phyloP scores from a whole-genome alignment of 2,797 vertebrate genomes.

The Gila robusta region DNA sequence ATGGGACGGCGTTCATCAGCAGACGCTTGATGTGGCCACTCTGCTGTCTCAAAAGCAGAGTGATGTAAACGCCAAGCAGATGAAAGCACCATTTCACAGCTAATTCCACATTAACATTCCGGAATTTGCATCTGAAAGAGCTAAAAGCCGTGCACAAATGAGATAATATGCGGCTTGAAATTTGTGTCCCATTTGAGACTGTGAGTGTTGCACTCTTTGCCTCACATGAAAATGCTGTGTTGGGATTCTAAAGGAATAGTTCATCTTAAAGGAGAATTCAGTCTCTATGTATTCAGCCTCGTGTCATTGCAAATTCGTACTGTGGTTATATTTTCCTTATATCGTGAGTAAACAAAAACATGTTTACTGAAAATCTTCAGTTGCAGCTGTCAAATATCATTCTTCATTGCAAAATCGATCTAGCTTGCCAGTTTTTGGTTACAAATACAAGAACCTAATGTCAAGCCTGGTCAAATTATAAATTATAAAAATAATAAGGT shows the following conservation, averaged over 20 bases:
- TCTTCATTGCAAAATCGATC: neutral
- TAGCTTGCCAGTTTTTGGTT: neutral
- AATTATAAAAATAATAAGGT: neutral
- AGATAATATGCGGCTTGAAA: conserved; percentile 51
- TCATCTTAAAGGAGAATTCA: neutral
- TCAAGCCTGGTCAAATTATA: neutral
- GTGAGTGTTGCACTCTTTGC: conserved; percentile 31
- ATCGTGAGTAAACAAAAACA: neutral
- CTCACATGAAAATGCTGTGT: conserved; percentile 51
- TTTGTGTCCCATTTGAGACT: conserved; percentile 45
- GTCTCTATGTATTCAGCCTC: neutral
- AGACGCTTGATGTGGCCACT: conserved; percentile 25
- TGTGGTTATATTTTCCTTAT: neutral
- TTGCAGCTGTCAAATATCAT: neutral
- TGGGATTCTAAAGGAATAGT: conserved; percentile 43
- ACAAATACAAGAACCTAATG: neutral
- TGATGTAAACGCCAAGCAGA: conserved; percentile 25
- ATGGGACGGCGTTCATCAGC: conserved; percentile 29
- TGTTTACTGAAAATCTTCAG: neutral
- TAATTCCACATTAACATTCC: conserved; percentile 44
- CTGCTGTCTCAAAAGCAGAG: conserved; percentile 40
- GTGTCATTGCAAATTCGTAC: neutral
- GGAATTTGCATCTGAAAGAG: conserved; percentile 67
- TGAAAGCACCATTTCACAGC: conserved; percentile 51
- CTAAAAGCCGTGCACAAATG: conserved; percentile 59